These are phyloP conservation scores for Pseudomyrmex cubaensis DNA, from an alignment of 1,140 invertebrate genomes.

Conservation along the genomic window DNA sequence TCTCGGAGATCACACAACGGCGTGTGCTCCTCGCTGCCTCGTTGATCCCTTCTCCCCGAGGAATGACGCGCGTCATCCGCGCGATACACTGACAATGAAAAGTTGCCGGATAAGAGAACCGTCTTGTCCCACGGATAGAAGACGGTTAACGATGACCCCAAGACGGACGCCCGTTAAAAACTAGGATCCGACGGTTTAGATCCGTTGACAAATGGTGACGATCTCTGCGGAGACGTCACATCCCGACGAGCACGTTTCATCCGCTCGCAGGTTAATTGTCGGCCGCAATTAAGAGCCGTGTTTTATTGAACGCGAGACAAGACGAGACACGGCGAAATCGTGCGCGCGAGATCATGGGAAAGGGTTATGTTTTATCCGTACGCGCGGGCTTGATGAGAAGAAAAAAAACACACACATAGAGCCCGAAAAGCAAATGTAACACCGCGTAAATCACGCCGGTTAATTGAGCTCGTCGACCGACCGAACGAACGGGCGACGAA, in stretches of 20 bases:
- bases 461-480: constrained; percentile 24
- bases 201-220: constrained; percentile 36
- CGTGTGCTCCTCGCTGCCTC: not conserved
- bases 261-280: constrained; percentile 45
- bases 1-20: constrained; percentile 1
- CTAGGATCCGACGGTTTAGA: constrained; percentile 31
- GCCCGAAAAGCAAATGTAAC: constrained; percentile 31
- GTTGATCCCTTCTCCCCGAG: not conserved
- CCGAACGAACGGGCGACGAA: not conserved
- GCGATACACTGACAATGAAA: not conserved
- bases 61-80: constrained; percentile 12
- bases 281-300: constrained; percentile 45
- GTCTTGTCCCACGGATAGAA: constrained; percentile 47
- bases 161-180: constrained; percentile 35
- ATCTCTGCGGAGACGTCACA: constrained; percentile 2
- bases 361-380: constrained; percentile 31
- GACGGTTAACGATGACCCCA: constrained; percentile 48
- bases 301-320: constrained; percentile 42
- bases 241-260: not conserved
- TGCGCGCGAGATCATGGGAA: constrained; percentile 49
- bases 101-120: constrained; percentile 5
- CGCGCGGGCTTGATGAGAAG: too few relatives aligned
- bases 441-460: constrained; percentile 24
- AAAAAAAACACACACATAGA: too few relatives aligned
- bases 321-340: not conserved